phyloP scores from a whole-genome alignment of 2,797 vertebrate genomes.

The Leuciscus waleckii region DNA sequence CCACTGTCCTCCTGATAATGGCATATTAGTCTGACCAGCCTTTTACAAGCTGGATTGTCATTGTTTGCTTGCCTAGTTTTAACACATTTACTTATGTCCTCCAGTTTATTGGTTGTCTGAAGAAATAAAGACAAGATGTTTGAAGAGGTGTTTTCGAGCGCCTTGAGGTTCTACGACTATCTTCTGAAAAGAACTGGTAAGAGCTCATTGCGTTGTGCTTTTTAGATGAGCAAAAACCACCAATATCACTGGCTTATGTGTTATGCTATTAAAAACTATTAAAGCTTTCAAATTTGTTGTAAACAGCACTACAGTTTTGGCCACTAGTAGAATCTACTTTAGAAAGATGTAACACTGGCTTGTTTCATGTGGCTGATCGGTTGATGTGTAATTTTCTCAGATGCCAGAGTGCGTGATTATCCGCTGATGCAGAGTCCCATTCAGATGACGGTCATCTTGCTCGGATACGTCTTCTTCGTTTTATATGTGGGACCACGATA shows the following conservation, averaged over 20 bases:
- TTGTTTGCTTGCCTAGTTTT: slow-evolving; percentile 2
- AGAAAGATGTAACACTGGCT: background rate
- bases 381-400: slow-evolving; percentile 71
- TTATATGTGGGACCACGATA: slow-evolving; percentile 87
- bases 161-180: slow-evolving; percentile 77
- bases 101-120: slow-evolving; percentile 54
- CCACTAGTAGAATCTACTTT: background rate
- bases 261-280: background rate
- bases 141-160: slow-evolving; percentile 65
- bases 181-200: slow-evolving; percentile 84
- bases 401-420: slow-evolving; percentile 85
- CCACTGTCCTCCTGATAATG: slow-evolving; percentile 56
- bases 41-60: background rate
- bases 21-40: background rate
- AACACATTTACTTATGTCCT: slow-evolving; percentile 8
- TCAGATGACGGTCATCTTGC: slow-evolving; percentile 84
- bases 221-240: background rate
- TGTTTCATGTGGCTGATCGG: background rate
- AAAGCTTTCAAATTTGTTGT: background rate
- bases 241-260: background rate
- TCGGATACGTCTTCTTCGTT: slow-evolving; percentile 86
- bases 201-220: slow-evolving; percentile 50
- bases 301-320: background rate
- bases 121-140: slow-evolving; percentile 65
- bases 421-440: slow-evolving; percentile 89